These are phyloP conservation scores for Plusia festucae DNA, from an alignment of 2,888 invertebrate genomes.

Conservation along the genomic window DNA sequence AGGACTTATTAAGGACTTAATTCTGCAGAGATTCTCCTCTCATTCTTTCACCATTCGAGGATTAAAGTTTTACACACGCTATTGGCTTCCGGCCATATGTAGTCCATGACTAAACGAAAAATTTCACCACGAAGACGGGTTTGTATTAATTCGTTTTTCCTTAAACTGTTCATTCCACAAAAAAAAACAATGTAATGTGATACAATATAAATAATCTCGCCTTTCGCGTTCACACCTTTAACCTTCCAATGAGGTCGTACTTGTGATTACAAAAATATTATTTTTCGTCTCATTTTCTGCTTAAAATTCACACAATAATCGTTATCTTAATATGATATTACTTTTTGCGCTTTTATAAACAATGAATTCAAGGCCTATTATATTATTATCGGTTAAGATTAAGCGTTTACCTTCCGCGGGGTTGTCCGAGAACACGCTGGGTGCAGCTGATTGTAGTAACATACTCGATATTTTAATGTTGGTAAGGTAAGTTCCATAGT, in stretches of 20 bases:
- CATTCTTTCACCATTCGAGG: too few relatives aligned
- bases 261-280: conserved; percentile 34
- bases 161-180: not conserved
- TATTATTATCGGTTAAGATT: conserved; percentile 5
- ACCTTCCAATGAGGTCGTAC: conserved; percentile 54
- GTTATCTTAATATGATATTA: conserved; percentile 35
- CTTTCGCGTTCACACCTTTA: conserved; percentile 44
- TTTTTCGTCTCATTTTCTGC: conserved; percentile 34
- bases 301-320: conserved; percentile 52
- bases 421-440: not conserved
- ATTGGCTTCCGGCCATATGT: too few relatives aligned
- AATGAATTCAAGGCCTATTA: conserved; percentile 39
- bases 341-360: conserved; percentile 51
- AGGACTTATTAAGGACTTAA: too few relatives aligned
- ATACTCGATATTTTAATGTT: not conserved
- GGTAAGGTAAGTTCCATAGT: too few relatives aligned
- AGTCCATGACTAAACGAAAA: too few relatives aligned
- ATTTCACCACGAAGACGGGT: too few relatives aligned
- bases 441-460: not conserved
- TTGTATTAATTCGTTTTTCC: not conserved
- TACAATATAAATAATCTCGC: conserved; percentile 33
- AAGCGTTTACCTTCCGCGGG: not conserved
- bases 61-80: too few relatives aligned
- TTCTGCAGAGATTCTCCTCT: too few relatives aligned
- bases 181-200: conserved; percentile 43